Evolutionary conservation across 2,888 invertebrate genomes (phyloP), one percentile per base, ranked within the genome.

Genomic region (Crepidodera aurea): DNA sequence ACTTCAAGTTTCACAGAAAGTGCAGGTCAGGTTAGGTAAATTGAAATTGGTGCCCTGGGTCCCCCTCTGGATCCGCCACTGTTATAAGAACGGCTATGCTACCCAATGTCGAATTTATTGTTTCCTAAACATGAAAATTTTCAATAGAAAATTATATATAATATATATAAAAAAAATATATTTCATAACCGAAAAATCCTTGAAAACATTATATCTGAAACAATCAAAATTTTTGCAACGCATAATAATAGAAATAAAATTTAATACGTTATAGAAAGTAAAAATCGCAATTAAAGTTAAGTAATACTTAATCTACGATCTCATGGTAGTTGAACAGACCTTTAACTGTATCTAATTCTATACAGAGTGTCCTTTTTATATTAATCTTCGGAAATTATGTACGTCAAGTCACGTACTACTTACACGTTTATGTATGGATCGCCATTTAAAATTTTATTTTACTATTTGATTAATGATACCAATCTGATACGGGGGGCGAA

Each of bases 241-340:
- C 40, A 18, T 40, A 40, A 37, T 37, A 37, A 40, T 40, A 18
- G 15, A 40, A 40, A 40, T 40, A 40, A 5, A 40, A 40, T 22
- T 22, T 4, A 4, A 22, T 18, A 18, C 40, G 16, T 16, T 15
- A 18, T 40, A 18, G 40, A 40, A 40, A 40, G 40, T 40, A 40
- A 40, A 40, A 40, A 40, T 40, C n/a, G 18, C 40, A 18, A 40
- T 40, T 40, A 40, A 40, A 40, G 40, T 40, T 40, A 16, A 40
- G 40, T 40, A 40, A 40, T 18, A 40, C 18, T 40, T 40, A 40
- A 40, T 40, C 18, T 40, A 40, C 40, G 40, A 40, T 40, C 40
- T 40, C 40, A 40, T 18, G 40, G 40, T 40, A 18, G 8, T 4
- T 40, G 40, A 40, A 40, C 40, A 40, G 40, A 40, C 40, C 40